Evolutionary conservation across 2,113 vertebrate species (phyloP).

Genomic region (Pipra filicauda): DNA sequence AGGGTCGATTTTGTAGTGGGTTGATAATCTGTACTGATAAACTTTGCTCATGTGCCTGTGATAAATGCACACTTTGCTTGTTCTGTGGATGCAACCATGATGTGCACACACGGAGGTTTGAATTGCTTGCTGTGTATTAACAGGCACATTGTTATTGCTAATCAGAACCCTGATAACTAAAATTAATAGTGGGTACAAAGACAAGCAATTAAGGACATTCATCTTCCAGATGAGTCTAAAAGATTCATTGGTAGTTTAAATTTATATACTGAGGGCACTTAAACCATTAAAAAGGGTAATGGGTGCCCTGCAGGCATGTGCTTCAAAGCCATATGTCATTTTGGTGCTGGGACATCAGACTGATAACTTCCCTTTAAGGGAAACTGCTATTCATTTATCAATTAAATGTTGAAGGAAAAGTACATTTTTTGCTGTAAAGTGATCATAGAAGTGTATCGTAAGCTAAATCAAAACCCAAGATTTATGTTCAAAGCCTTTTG

Average conservation of each 20-base stretch:
- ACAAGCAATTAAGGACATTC: constrained; percentile 67
- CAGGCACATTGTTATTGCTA: background rate
- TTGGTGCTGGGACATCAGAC: constrained; percentile 41
- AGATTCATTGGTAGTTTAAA: constrained; percentile 61
- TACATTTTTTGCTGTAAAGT: background rate
- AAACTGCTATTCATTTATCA: constrained; percentile 47
- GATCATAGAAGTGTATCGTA: background rate
- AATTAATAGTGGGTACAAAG: constrained; percentile 66
- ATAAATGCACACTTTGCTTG: background rate
- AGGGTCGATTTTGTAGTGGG: background rate
- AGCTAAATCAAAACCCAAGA: constrained; percentile 28
- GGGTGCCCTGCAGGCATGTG: constrained; percentile 26
- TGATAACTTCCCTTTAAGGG: constrained; percentile 48
- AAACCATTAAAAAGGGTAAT: constrained; percentile 56
- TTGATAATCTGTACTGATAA: background rate
- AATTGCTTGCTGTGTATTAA: constrained; percentile 1
- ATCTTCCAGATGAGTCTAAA: constrained; percentile 67
- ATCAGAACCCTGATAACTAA: constrained; percentile 52
- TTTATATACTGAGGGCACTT: constrained; percentile 63
- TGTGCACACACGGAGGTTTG: background rate
- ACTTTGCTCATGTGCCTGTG: background rate
- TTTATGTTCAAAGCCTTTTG: constrained; percentile 5
- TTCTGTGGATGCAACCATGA: background rate
- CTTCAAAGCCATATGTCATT: constrained; percentile 58
- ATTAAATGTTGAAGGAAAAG: constrained; percentile 27